phyloP scores from a whole-genome alignment of 2,113 vertebrate species.

The Phoxinus phoxinus region DNA sequence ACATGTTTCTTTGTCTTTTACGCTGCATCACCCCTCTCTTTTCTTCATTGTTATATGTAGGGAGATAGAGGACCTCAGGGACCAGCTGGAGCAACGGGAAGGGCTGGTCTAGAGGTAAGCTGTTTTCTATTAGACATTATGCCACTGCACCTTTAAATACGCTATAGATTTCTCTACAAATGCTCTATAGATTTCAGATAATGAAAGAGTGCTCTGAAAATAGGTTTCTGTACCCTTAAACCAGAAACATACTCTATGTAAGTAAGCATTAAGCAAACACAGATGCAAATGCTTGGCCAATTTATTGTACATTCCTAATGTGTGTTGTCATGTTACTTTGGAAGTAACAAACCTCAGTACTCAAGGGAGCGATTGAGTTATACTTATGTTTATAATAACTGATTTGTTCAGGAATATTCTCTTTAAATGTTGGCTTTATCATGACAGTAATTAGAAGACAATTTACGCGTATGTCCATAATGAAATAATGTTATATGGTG shows the following conservation, averaged over 20 bases:
- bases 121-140: slow-evolving; percentile 12
- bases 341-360: background rate
- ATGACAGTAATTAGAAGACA: background rate
- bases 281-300: background rate
- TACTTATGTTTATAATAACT: background rate
- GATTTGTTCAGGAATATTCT: background rate
- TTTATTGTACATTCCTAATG: background rate
- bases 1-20: background rate
- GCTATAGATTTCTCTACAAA: background rate
- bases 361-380: background rate
- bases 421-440: background rate
- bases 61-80: slow-evolving; percentile 88
- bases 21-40: background rate
- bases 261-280: background rate
- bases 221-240: background rate
- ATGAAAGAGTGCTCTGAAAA: slow-evolving; percentile 11
- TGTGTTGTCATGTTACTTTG: slow-evolving; percentile 5
- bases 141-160: background rate
- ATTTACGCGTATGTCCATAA: background rate
- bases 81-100: slow-evolving; percentile 80
- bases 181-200: slow-evolving; percentile 1
- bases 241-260: background rate
- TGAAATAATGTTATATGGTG: background rate
- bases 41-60: slow-evolving; percentile 68
- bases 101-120: slow-evolving; percentile 85